Evolutionary conservation across 2,888 invertebrate species (phyloP).

Genomic region (Boloria euphrosyne): DNA sequence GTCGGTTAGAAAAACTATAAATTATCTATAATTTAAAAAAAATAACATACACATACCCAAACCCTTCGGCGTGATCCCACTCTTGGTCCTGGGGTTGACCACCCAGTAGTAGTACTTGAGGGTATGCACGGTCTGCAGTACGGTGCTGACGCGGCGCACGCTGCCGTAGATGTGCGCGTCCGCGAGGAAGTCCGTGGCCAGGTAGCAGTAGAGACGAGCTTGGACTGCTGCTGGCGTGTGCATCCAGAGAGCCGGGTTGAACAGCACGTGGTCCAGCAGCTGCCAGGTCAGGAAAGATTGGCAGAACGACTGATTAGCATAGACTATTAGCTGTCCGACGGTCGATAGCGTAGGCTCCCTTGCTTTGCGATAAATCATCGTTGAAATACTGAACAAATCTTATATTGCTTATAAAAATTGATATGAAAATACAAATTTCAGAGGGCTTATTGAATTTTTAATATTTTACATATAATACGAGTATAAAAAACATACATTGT

Average conservation of each 20-base stretch:
- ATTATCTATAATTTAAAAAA: no score
- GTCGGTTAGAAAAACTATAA: no score
- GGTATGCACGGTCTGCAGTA: conserved; percentile 98
- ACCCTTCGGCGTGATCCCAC: conserved; percentile 97
- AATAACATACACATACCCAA: conserved; percentile 94
- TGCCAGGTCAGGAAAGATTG: conserved; percentile 96
- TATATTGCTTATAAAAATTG: no score
- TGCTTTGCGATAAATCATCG: conserved; percentile 52
- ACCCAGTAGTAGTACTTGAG: conserved; percentile 99
- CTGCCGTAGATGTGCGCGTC: conserved; percentile 99
- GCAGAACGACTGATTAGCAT: conserved; percentile 91
- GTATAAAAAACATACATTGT: no score
- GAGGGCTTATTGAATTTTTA: no score
- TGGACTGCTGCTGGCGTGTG: conserved; percentile 98
- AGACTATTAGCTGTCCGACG: conserved; percentile 78
- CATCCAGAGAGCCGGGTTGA: conserved; percentile 99
- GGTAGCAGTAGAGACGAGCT: conserved; percentile 96
- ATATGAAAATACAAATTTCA: no score
- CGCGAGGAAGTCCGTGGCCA: conserved; percentile 99
- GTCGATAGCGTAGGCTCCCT: conserved; percentile 73
- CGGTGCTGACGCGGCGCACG: conserved; percentile 97
- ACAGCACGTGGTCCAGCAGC: conserved; percentile 99
- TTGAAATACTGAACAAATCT: background rate
- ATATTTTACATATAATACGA: no score
- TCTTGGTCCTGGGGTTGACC: conserved; percentile 96